Base-by-base conservation (phyloP, 2,888 invertebrate genomes). In the Drosophila prolongata region DNA sequence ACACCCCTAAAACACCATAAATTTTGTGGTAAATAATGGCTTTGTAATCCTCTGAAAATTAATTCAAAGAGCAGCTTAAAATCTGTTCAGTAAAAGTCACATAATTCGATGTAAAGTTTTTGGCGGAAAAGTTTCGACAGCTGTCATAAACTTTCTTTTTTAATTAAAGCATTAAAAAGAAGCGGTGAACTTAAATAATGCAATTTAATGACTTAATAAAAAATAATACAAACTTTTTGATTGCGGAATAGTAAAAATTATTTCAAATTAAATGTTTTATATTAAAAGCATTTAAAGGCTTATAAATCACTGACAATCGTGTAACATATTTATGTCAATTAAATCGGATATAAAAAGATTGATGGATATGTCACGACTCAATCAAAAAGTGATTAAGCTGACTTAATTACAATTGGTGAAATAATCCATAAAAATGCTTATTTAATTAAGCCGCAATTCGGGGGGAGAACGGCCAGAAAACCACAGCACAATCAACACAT, bases 391-490 rank as follows among this genome's bases (percentile, higher is more conserved):
- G 24, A 42, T 14, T 14, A 42, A 24, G 8, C 13, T 1, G 3
- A 43, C 10, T 37, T 3, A 5, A 61, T 40, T 60, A n/a, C 44
- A 37, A 37, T 5, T 10, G 5, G 10, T 8, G 13, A 35, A 40
- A 10, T 35, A 40, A 62, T 16, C 35, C 47, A 16, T 27, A 16
- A 42, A 44, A 49, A 49, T 64, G 35, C 11, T 11, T 16, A 27
- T 62, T 47, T 49, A 62, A 64, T 59, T 59, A 19, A 64, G 35
- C 35, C 13, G 57, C 40, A 5, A n/a, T 59, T 38, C 11, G 10
- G 16, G 19, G 11, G 50, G 27, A 6, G n/a, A 24, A 30, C 24
- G 35, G n/a, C 10, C 44, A 30, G 37, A 35, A 35, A 57, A 59
- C 59, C 24, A 40, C 62, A 47, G 9, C 11, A 24, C n/a, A 43